Percentiles rank a stretch among this genome's conserved stretches.
These are phyloP conservation scores for Hirtodrosophila cameraria DNA, from an alignment of 2,888 invertebrate genomes.

Conservation along the genomic window DNA sequence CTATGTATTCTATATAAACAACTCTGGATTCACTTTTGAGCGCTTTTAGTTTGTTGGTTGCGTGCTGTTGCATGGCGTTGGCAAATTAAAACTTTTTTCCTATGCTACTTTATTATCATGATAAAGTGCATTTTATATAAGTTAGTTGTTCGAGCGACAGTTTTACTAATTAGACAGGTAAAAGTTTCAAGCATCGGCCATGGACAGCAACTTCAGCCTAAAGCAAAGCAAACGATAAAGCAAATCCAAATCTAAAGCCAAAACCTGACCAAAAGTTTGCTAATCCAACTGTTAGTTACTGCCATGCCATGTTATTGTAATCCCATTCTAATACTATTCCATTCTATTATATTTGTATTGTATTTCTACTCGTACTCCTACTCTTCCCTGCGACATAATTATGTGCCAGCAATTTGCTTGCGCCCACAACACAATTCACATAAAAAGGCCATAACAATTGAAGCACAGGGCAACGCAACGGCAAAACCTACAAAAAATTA, in stretches of 20 bases:
- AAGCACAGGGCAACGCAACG: conserved; percentile 36
- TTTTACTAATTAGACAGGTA: conserved; percentile 66
- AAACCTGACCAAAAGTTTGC: conserved; percentile 24
- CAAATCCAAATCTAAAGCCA: conserved; percentile 15
- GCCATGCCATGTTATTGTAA: conserved; percentile 27
- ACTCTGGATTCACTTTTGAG: no score
- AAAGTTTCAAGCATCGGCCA: conserved; percentile 41
- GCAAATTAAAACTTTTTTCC: conserved; percentile 68
- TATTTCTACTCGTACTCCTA: conserved; percentile 9
- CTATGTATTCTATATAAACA: no score
- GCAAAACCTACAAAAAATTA: conserved; percentile 16
- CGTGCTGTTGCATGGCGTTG: conserved; percentile 42
- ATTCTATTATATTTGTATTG: conserved; percentile 42
- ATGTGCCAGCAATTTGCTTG: conserved; percentile 74
- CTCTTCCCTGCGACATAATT: conserved; percentile 68
- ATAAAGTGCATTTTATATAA: conserved; percentile 55
- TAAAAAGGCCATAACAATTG: conserved; percentile 67
- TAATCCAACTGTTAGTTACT: conserved; percentile 11
- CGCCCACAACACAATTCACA: conserved; percentile 64
- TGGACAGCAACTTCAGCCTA: conserved; percentile 37
- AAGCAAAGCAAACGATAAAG: conserved; percentile 21
- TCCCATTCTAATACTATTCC: conserved; percentile 38
- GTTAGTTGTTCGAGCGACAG: conserved; percentile 52
- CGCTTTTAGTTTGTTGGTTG: conserved; percentile 24
- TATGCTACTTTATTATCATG: conserved; percentile 42